These are phyloP conservation scores for Drosophila melanica DNA, from an alignment of 1,140 invertebrate species.

Conservation along the genomic window DNA sequence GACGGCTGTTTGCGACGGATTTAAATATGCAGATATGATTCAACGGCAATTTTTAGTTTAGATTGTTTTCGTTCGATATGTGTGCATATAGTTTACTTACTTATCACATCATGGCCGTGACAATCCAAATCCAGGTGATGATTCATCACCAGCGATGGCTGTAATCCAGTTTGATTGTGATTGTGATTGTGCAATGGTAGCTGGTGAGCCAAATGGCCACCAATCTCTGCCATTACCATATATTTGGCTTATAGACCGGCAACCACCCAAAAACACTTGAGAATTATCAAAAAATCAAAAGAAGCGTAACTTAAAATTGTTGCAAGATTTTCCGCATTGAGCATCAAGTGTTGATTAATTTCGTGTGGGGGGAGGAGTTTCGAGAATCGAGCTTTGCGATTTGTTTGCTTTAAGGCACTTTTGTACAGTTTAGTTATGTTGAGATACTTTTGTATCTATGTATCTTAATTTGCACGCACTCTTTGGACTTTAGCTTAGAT, in stretches of 20 bases:
- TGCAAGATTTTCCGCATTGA: slow-evolving; percentile 54
- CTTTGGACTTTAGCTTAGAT: slow-evolving; percentile 22
- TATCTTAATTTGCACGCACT: slow-evolving; percentile 35
- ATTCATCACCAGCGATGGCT: slow-evolving; percentile 86
- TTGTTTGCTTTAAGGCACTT: slow-evolving; percentile 63
- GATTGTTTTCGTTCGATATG: neutral
- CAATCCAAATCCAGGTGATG: slow-evolving; percentile 85
- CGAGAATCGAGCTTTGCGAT: neutral
- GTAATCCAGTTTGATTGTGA: slow-evolving; percentile 85
- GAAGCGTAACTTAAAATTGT: slow-evolving; percentile 20
- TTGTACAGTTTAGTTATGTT: slow-evolving; percentile 38
- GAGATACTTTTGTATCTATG: slow-evolving; percentile 35
- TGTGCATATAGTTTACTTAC: slow-evolving; percentile 64
- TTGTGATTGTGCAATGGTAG: slow-evolving; percentile 85
- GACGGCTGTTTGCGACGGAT: slow-evolving; percentile 23
- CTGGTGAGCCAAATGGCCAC: slow-evolving; percentile 86
- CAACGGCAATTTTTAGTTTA: slow-evolving; percentile 13
- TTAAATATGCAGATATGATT: neutral
- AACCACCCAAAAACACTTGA: slow-evolving; percentile 66
- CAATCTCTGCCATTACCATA: slow-evolving; percentile 87
- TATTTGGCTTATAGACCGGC: slow-evolving; percentile 80
- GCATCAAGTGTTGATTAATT: slow-evolving; percentile 40
- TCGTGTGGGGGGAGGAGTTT: slow-evolving; percentile 1
- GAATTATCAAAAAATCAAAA: slow-evolving; percentile 45
- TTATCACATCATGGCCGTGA: slow-evolving; percentile 83